Evolutionary conservation across 64 coral and sea anemone genomes (phyloP).

Genomic region (Acropora yongei): DNA sequence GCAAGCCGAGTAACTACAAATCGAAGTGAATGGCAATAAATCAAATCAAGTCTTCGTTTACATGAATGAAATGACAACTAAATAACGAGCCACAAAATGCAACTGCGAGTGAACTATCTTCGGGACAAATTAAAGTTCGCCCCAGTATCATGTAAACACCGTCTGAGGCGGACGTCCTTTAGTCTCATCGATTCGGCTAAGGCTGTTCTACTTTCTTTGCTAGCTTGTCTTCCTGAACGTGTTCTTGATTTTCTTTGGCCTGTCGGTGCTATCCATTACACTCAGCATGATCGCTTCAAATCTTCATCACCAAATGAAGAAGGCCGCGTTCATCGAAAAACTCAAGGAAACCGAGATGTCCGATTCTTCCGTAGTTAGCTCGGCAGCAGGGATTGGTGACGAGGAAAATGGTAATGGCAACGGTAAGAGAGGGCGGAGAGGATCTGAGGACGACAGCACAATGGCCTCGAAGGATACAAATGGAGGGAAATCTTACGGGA

Average conservation of each 20-base stretch:
- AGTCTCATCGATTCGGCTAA: not conserved
- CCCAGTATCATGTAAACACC: no score
- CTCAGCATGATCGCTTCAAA: constrained; percentile 94
- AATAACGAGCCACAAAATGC: no score
- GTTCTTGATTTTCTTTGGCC: constrained; percentile 72
- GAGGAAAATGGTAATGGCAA: constrained; percentile 20
- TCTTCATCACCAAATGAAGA: constrained; percentile 84
- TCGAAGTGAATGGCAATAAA: no score
- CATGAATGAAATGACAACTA: no score
- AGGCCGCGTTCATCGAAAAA: constrained; percentile 73
- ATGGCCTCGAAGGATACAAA: constrained; percentile 49
- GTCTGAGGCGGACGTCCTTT: no score
- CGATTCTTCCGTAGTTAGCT: constrained; percentile 55
- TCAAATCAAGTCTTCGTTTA: no score
- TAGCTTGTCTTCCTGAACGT: constrained; percentile 87
- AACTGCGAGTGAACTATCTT: no score
- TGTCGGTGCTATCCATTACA: constrained; percentile 82
- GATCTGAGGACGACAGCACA: constrained; percentile 44
- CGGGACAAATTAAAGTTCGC: no score
- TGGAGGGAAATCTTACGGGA: constrained; percentile 82
- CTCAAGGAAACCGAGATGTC: constrained; percentile 67
- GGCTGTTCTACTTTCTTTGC: not conserved
- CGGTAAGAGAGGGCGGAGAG: constrained; percentile 1
- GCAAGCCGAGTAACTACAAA: no score
- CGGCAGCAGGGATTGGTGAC: constrained; percentile 62